Percentiles rank a stretch among this genome's conserved stretches.
These are phyloP conservation scores for Zaprionus taronus DNA, from an alignment of 1,140 invertebrate genomes.

Conservation along the genomic window DNA sequence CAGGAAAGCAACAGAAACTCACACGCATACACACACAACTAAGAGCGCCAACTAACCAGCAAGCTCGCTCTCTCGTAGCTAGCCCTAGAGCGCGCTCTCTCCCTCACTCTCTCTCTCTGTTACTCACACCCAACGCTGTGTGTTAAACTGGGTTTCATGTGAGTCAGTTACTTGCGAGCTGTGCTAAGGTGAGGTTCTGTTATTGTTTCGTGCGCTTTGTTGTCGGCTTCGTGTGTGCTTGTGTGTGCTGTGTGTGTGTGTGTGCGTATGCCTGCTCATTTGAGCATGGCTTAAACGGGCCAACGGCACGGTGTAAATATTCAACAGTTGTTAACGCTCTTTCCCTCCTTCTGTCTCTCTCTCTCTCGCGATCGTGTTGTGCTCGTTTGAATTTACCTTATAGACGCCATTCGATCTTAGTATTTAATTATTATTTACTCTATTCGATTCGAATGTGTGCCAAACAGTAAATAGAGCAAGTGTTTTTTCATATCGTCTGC, in stretches of 20 bases:
- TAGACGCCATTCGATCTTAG: conserved; percentile 10
- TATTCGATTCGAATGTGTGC: conserved; percentile 22
- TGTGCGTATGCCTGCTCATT: conserved; percentile 40
- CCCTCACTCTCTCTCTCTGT: conserved; percentile 37
- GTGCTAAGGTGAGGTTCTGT: conserved; percentile 74
- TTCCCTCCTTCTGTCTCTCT: conserved; percentile 4
- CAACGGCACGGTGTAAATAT: conserved; percentile 54
- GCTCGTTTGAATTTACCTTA: conserved; percentile 24
- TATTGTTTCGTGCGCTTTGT: conserved; percentile 33
- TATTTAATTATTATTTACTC: conserved; percentile 15
- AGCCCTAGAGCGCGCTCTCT: conserved; percentile 33
- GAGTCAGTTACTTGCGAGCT: conserved; percentile 75
- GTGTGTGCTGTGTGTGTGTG: conserved; percentile 35
- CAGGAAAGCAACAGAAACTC: conserved; percentile 16
- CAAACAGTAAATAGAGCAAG: conserved; percentile 36
- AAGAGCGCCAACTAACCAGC: conserved; percentile 38
- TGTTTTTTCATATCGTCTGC: conserved; percentile 33
- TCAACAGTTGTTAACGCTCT: conserved; percentile 60
- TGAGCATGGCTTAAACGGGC: conserved; percentile 75
- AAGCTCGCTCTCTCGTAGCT: conserved; percentile 39
- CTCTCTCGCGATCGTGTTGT: conserved; percentile 7
- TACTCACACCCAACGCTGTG: conserved; percentile 37
- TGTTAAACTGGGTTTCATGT: conserved; percentile 47
- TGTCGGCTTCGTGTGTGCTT: conserved; percentile 32
- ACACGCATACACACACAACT: conserved; percentile 22